Evolutionary conservation across 1,140 invertebrate species (phyloP).

Genomic region (Cherax quadricarinatus): DNA sequence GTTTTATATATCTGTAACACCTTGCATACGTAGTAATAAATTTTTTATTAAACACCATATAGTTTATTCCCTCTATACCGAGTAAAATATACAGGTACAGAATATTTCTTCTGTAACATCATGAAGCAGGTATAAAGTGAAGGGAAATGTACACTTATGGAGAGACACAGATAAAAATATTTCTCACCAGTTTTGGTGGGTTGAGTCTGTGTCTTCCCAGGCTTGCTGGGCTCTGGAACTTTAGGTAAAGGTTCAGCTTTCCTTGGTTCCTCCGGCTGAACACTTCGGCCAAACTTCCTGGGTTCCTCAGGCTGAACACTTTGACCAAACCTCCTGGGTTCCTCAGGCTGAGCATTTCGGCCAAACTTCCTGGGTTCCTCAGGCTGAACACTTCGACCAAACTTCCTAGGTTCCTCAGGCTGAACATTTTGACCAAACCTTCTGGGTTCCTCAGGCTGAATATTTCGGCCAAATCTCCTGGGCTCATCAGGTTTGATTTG

Average conservation of each 20-base stretch:
- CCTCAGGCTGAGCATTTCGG: neutral
- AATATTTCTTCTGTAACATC: too few relatives aligned
- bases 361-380: constrained; percentile 4
- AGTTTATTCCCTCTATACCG: too few relatives aligned
- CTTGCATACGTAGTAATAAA: too few relatives aligned
- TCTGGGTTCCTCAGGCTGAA: neutral
- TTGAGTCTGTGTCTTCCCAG: neutral
- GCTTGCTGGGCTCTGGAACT: neutral
- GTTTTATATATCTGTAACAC: too few relatives aligned
- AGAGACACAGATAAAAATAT: neutral
- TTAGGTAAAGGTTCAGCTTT: neutral
- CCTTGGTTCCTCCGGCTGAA: constrained; percentile 14
- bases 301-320: constrained; percentile 23
- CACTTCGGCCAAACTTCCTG: neutral
- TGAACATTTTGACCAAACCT: neutral
- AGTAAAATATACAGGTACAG: too few relatives aligned
- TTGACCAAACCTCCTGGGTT: neutral
- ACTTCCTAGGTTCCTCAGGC: neutral
- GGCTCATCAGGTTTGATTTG: neutral
- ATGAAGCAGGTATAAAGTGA: too few relatives aligned
- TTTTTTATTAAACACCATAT: too few relatives aligned
- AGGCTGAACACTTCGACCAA: neutral
- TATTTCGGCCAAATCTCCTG: neutral
- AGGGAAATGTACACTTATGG: too few relatives aligned
- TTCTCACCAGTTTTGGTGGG: constrained; percentile 15